Conservation (phyloP, 2,797 vertebrate genomes). For the Spea hammondii region DNA sequence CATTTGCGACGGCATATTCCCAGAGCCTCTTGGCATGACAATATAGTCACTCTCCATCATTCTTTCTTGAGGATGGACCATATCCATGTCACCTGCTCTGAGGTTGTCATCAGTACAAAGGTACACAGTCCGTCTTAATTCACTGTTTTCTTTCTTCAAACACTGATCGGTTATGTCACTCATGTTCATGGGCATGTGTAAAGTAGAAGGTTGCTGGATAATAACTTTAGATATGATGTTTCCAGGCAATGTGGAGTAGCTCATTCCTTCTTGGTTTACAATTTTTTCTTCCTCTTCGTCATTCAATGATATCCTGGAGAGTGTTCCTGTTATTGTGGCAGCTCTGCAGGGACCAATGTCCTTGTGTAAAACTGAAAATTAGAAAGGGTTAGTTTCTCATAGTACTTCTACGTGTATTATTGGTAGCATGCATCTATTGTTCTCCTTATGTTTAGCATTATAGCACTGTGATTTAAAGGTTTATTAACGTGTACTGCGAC, state of each 20-base stretch:
- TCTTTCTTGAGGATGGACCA: slow-evolving; percentile 81
- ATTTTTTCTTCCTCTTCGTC: slow-evolving; percentile 87
- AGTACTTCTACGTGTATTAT: slow-evolving; percentile 36
- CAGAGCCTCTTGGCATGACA: slow-evolving; percentile 89
- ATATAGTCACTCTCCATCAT: slow-evolving; percentile 99
- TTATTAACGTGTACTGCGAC: slow-evolving; percentile 24
- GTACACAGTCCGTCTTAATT: slow-evolving; percentile 93
- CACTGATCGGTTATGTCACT: slow-evolving; percentile 86
- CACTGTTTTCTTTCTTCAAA: slow-evolving; percentile 83
- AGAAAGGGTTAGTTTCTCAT: slow-evolving; percentile 51
- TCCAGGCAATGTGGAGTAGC: slow-evolving; percentile 95
- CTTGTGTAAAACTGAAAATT: slow-evolving; percentile 89
- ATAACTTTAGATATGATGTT: slow-evolving; percentile 99
- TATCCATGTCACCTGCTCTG: slow-evolving; percentile 88
- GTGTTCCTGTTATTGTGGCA: slow-evolving; percentile 94
- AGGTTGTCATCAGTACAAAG: slow-evolving; percentile 92
- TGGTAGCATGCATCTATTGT: background rate
- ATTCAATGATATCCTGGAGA: slow-evolving; percentile 96
- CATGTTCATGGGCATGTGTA: slow-evolving; percentile 93
- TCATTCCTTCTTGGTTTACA: slow-evolving; percentile 87
- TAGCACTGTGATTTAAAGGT: background rate
- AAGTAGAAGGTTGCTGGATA: slow-evolving; percentile 91
- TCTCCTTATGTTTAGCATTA: slow-evolving; percentile 21
- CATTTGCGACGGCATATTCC: slow-evolving; percentile 82
- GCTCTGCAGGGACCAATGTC: slow-evolving; percentile 95